Conservation (phyloP, 2,113 vertebrate genomes). For the Chauna torquata region DNA sequence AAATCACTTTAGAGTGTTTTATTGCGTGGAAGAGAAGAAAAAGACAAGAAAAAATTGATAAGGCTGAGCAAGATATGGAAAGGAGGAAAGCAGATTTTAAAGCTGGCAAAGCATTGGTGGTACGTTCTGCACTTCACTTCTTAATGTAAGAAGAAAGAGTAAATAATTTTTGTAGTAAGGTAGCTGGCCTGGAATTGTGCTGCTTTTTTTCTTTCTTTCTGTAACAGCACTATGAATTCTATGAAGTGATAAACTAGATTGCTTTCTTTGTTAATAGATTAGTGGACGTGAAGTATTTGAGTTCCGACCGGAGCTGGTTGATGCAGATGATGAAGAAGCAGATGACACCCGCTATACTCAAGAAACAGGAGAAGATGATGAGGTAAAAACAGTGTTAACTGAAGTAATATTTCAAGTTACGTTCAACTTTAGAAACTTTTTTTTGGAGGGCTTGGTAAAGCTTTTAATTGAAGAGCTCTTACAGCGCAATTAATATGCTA, state of each 20-base stretch:
- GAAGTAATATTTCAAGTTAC: not conserved
- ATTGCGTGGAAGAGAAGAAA: constrained; percentile 98
- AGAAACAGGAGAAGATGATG: constrained; percentile 75
- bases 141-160: not conserved
- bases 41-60: constrained; percentile 94
- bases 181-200: not conserved
- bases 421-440: not conserved
- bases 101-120: constrained; percentile 92
- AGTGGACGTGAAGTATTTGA: constrained; percentile 97
- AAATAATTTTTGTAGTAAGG: not conserved
- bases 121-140: constrained; percentile 59
- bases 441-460: not conserved
- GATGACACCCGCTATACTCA: constrained; percentile 85
- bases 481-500: not conserved
- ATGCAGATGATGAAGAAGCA: constrained; percentile 94
- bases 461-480: not conserved
- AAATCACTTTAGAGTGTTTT: constrained; percentile 97
- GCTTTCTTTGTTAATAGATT: constrained; percentile 76
- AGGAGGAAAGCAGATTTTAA: constrained; percentile 97
- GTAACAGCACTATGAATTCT: not conserved
- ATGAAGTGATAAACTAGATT: not conserved
- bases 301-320: constrained; percentile 92
- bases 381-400: constrained; percentile 57
- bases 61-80: constrained; percentile 92
- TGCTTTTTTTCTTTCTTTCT: not conserved